Evolutionary conservation across 2,888 invertebrate species (phyloP).

Genomic region (Tryphoninae sp.): DNA sequence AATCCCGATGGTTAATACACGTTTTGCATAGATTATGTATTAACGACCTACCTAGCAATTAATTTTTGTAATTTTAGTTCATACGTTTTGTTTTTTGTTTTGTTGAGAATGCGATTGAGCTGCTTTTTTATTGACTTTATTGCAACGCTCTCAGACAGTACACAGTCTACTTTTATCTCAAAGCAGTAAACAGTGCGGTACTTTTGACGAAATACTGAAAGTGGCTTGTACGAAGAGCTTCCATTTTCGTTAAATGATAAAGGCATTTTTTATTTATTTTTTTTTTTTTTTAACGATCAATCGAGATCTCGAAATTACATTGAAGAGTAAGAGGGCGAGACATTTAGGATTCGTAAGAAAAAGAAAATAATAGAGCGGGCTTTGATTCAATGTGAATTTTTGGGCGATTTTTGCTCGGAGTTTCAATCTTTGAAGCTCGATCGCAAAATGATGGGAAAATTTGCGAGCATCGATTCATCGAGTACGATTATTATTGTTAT

Average conservation of each 20-base stretch:
- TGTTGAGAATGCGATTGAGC: constrained; percentile 52
- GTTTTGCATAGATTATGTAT: constrained; percentile 7
- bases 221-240: constrained; percentile 27
- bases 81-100: constrained; percentile 5
- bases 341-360: constrained; percentile 20
- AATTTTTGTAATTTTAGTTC: constrained; percentile 35
- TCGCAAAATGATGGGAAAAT: constrained; percentile 30
- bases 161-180: constrained; percentile 26
- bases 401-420: not conserved
- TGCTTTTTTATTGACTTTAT: constrained; percentile 36
- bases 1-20: constrained; percentile 17
- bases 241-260: constrained; percentile 19
- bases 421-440: not conserved
- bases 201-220: constrained; percentile 13
- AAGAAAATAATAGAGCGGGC: not conserved
- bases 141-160: constrained; percentile 38
- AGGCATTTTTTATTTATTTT: constrained; percentile 1
- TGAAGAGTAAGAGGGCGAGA: not conserved
- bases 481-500: constrained; percentile 56
- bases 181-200: constrained; percentile 56
- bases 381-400: too few relatives aligned
- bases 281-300: not conserved
- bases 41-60: constrained; percentile 9
- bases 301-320: constrained; percentile 11
- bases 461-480: constrained; percentile 68